Evolutionary conservation across 2,113 vertebrate genomes (phyloP).

Genomic region (Puntigrus tetrazona): DNA sequence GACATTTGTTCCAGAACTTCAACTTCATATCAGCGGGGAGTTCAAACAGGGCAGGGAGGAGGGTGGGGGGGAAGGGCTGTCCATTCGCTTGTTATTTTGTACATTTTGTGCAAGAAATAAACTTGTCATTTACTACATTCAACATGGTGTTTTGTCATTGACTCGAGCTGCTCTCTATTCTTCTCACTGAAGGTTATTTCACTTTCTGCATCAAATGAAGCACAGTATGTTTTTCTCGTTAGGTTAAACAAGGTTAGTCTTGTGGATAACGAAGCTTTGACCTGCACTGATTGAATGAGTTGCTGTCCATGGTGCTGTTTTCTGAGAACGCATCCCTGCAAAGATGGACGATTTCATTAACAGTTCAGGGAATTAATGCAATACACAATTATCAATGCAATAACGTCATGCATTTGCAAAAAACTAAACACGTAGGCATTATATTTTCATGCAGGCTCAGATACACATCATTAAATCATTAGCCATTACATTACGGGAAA

Average conservation of each 20-base stretch:
- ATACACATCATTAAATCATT: too few relatives aligned
- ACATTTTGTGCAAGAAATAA: constrained; percentile 90
- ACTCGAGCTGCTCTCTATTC: constrained; percentile 11
- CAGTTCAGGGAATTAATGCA: background rate
- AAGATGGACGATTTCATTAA: background rate
- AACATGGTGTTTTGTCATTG: constrained; percentile 38
- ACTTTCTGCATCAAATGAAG: background rate
- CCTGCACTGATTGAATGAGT: background rate
- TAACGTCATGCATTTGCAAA: background rate
- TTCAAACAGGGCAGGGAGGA: constrained; percentile 63
- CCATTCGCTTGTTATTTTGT: constrained; percentile 91
- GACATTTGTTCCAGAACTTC: constrained; percentile 77
- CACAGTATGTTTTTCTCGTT: background rate
- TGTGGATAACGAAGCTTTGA: background rate
- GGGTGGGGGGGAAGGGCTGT: constrained; percentile 61
- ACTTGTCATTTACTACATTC: constrained; percentile 83
- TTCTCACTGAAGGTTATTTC: background rate
- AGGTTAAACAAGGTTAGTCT: background rate
- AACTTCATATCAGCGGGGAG: constrained; percentile 73
- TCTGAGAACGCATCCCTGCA: background rate
- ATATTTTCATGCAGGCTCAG: too few relatives aligned
- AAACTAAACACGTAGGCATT: background rate
- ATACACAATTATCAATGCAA: background rate
- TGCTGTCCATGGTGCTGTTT: constrained; percentile 23
- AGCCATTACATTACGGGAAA: too few relatives aligned